Conservation (phyloP, 2,113 vertebrate species). For the Brachypteracias leptosomus region DNA sequence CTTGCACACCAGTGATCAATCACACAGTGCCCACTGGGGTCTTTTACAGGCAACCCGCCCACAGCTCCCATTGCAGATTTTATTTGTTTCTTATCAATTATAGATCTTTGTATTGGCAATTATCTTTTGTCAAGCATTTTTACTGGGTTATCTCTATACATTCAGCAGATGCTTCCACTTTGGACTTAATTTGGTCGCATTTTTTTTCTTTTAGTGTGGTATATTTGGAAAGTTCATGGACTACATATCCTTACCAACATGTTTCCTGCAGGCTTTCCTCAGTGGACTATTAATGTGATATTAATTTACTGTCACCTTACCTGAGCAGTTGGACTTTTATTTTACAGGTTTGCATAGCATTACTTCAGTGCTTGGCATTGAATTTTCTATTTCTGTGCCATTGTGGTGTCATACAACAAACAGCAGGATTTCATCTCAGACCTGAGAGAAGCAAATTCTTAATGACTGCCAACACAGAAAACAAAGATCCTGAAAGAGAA, state of each 20-base stretch:
- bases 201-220: not conserved
- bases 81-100: not conserved
- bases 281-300: rapidly evolving
- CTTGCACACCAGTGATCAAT: rapidly evolving
- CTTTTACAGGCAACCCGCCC: not conserved
- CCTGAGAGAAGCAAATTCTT: not conserved
- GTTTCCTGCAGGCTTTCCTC: not conserved
- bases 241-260: not conserved
- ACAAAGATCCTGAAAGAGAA: not conserved
- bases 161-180: not conserved
- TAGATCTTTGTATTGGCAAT: not conserved
- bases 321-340: not conserved
- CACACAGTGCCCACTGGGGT: rapidly evolving
- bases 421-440: not conserved
- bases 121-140: not conserved
- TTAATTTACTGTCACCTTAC: not conserved
- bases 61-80: not conserved
- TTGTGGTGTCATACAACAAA: not conserved
- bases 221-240: not conserved
- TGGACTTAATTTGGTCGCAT: not conserved
- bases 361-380: not conserved
- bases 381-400: not conserved
- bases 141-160: not conserved
- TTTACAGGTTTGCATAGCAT: not conserved
- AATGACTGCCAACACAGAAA: not conserved